These are phyloP conservation scores for Matsumyia berberina DNA, from an alignment of 2,888 invertebrate genomes.

Conservation along the genomic window DNA sequence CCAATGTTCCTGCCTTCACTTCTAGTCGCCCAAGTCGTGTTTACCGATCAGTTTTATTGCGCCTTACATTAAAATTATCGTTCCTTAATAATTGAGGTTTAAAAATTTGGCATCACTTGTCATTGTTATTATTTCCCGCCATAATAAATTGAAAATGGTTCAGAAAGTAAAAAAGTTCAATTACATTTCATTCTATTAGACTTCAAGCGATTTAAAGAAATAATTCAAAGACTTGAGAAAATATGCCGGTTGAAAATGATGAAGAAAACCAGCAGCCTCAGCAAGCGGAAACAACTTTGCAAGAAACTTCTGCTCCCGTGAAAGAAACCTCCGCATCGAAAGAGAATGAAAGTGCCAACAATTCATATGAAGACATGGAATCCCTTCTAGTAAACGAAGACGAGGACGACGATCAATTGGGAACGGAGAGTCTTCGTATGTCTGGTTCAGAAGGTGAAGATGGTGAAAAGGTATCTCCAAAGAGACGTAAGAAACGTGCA, in stretches of 20 bases:
- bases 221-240: constrained; percentile 5
- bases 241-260: constrained; percentile 20
- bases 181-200: constrained; percentile 27
- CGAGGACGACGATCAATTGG: constrained; percentile 80
- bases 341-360: constrained; percentile 50
- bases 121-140: constrained; percentile 68
- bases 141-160: constrained; percentile 10
- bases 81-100: neutral
- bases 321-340: constrained; percentile 12
- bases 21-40: too few species aligned
- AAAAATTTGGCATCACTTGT: constrained; percentile 53
- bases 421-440: constrained; percentile 80
- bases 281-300: neutral
- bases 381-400: constrained; percentile 73
- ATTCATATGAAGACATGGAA: constrained; percentile 73
- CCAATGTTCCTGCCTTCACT: too few species aligned
- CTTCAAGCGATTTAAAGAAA: neutral
- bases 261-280: neutral
- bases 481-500: constrained; percentile 23
- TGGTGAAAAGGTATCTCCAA: constrained; percentile 27
- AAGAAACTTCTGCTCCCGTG: neutral
- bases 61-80: too few species aligned
- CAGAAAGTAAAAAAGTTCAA: neutral
- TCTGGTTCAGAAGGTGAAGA: constrained; percentile 80
- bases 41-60: too few species aligned